These are phyloP conservation scores for Eueides isabella DNA, from an alignment of 1,140 invertebrate genomes.

Conservation along the genomic window DNA sequence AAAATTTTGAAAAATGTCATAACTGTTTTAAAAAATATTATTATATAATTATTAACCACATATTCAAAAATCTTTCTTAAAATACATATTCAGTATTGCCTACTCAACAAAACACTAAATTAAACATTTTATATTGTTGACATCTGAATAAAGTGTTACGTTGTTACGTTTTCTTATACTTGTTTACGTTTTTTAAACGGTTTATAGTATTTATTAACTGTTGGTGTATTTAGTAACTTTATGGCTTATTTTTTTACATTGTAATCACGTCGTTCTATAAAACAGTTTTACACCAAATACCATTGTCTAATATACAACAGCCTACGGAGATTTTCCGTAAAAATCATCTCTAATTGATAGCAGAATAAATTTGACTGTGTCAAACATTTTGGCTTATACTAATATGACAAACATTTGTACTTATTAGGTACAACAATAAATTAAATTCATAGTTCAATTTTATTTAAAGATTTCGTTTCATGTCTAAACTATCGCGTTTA, in stretches of 20 bases:
- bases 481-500: background rate
- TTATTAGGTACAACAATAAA: background rate
- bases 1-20: background rate
- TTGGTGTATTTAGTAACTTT: background rate
- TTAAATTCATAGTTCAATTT: background rate
- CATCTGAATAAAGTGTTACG: background rate
- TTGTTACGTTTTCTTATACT: background rate
- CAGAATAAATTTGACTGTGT: background rate
- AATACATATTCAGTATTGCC: background rate
- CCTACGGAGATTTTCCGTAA: background rate
- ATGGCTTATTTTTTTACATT: background rate
- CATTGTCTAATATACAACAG: background rate
- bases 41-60: background rate
- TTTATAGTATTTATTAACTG: background rate
- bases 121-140: background rate
- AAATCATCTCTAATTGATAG: background rate
- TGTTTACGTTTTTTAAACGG: background rate
- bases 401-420: slow-evolving; percentile 12
- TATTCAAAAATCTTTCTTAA: background rate
- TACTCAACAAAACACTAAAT: background rate
- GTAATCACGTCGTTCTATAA: background rate
- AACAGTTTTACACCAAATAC: background rate
- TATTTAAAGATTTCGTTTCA: background rate
- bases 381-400: background rate
- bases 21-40: background rate